Percentiles rank a stretch among this genome's conserved stretches.
phyloP scores from a whole-genome alignment of 1,140 invertebrate species.

The Fopius arisanus region DNA sequence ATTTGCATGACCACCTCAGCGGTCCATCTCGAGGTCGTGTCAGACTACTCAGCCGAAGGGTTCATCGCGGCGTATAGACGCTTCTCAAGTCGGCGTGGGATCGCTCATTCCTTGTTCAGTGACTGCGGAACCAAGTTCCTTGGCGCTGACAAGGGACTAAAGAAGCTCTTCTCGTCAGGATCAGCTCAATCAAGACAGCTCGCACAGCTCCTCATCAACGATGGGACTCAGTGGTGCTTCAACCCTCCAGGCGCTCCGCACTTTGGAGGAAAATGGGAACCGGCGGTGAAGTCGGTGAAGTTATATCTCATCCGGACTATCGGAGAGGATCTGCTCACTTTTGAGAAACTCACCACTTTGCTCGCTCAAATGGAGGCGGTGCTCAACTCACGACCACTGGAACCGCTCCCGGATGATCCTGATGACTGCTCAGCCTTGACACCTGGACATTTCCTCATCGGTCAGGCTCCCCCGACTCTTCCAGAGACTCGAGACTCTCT shows the following conservation, averaged over 20 bases:
- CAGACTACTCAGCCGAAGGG: neutral
- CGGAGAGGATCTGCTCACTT: no score
- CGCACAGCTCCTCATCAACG: neutral
- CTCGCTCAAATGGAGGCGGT: no score
- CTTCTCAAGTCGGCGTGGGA: conserved; percentile 32
- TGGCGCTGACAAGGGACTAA: conserved; percentile 23
- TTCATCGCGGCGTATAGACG: conserved; percentile 24
- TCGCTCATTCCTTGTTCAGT: conserved; percentile 19
- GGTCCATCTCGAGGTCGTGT: conserved; percentile 8
- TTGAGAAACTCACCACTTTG: no score
- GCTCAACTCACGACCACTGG: no score
- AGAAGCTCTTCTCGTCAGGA: conserved; percentile 21
- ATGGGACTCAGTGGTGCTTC: neutral
- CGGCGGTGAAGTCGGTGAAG: no score
- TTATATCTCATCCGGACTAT: no score
- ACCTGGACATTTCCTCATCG: no score
- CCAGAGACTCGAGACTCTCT: no score
- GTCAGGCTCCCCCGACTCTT: neutral
- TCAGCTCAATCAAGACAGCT: neutral
- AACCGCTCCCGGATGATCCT: no score
- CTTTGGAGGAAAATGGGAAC: no score
- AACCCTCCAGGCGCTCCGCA: no score
- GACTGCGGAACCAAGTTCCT: conserved; percentile 40
- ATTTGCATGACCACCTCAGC: conserved; percentile 21
- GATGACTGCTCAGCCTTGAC: no score